Base-by-base conservation (phyloP, 2,888 invertebrate genomes). In the Temnothorax unifasciatus region DNA sequence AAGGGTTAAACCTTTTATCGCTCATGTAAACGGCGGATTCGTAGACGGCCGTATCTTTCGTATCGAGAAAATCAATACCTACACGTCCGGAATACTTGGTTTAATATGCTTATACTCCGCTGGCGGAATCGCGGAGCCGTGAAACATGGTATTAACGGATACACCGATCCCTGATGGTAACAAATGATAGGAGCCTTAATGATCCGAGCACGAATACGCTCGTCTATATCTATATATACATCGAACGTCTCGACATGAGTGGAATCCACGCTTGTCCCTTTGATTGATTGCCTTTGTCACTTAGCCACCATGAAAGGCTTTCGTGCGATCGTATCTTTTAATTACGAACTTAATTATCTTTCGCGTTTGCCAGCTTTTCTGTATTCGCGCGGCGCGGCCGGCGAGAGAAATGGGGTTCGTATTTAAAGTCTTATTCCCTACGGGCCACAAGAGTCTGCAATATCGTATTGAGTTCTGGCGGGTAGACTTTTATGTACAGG, bases 281-380 rank as follows among this genome's bases (percentile, higher is more conserved):
- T 94, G 94, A 95, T 94, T 92, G 94, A 94, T 94, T 91, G 92
- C 94, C 93, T 94, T 93, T 94, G 93, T 94, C 93, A 93, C 93
- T 94, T 93, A 92, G 91, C 90, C 86, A 89, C 90, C 88, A 88
- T 92, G 92, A 91, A 90, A 90, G 90, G 88, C 91, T 91, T 90
- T 86, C 88, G 86, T 85, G 83, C 85, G 87, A 90, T 89, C 90
- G 87, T 91, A 89, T 86, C 90, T 92, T 92, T 92, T 93, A 92
- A 93, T 93, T 92, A 92, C 87, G 82, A 84, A 85, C 90, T 91
- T 89, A 90, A 92, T 92, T 92, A 92, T 91, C 89, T 88, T 85
- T 89, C 82, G 86, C 89, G 83, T 69, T 86, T 81, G 82, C 61
- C 77, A 84, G 87, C 79, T 87, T 87, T 85, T 75, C 84, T 84